Evolutionary conservation across 2,797 vertebrate genomes (phyloP), one percentile per base, ranked within the genome.

Genomic region (Macroramphosus scolopax): DNA sequence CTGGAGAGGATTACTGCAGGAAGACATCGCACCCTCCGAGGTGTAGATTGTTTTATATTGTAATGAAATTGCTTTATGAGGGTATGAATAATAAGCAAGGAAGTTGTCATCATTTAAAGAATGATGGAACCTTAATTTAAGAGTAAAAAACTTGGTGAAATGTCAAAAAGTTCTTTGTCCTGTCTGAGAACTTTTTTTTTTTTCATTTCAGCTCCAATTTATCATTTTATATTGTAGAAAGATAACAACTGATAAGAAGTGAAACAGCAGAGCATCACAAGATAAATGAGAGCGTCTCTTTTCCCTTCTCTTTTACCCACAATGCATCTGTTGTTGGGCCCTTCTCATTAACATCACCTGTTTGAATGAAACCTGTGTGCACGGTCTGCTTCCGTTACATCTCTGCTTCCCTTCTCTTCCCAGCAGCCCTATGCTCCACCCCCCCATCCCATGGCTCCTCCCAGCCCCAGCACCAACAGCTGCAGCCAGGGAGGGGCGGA

Each of bases 401-500:
- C 2, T 2, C 25, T 22, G 17, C 10, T 47, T 18, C 42, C 22
- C 5, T 42, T 45, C 11, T 58, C 52, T 83, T 82, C 71, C 29
- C 93, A 97, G 93, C 94, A 97, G 92, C 91, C 95, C 89, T 97
- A 96, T 96, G 93, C 94, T 91, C 93, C 95, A 89, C 93, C 94
- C 90, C 92, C 93, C 82, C 94, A 97, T 78, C 93, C 93, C 83
- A 96, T 98, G 95, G 95, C 95, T 92, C 95, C 95, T 89, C 95
- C 95, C 91, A 98, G 95, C 89, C 95, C 95, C 75, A 95, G 94
- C 91, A 93, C 94, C 91, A 94, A 94, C 92, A 94, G 92, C 92
- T 94, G 93, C 91, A 94, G 82, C 92, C 94, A 92, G 85, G 90
- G 92, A 8, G 93, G 84, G 63, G 70, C 91, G 49, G 95, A 98